Evolutionary conservation across 2,888 invertebrate species (phyloP).

Genomic region (Meteorus cinctellus): DNA sequence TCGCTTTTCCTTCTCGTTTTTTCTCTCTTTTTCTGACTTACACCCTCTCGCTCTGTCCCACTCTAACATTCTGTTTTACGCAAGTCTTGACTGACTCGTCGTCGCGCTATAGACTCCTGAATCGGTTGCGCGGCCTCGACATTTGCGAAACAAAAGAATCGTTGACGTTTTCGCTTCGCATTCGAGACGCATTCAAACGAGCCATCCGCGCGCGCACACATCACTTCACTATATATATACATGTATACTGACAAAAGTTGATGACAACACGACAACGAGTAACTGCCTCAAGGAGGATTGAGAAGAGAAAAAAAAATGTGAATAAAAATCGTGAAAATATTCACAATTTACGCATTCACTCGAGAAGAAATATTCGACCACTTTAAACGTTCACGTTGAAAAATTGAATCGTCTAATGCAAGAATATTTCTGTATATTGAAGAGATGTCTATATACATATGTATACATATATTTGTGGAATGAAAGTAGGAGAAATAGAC

Average conservation of each 20-base stretch:
- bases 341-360: slow-evolving; percentile 9
- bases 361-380: background rate
- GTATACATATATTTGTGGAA: background rate
- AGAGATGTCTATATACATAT: background rate
- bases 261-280: slow-evolving; percentile 44
- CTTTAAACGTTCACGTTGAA: background rate
- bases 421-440: background rate
- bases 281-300: background rate
- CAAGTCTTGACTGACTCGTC: slow-evolving; percentile 54
- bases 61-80: slow-evolving; percentile 11
- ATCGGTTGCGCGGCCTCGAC: slow-evolving; percentile 50
- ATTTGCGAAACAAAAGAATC: slow-evolving; percentile 67
- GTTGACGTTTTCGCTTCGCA: slow-evolving; percentile 63
- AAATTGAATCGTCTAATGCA: background rate
- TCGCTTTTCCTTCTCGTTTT: background rate
- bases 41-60: slow-evolving; percentile 1
- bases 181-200: slow-evolving; percentile 65
- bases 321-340: background rate
- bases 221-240: background rate
- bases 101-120: slow-evolving; percentile 46
- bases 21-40: slow-evolving; percentile 38
- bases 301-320: background rate
- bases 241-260: slow-evolving; percentile 41
- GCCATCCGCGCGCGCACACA: slow-evolving; percentile 57
- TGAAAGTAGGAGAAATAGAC: background rate